Percentiles rank a stretch among this genome's conserved stretches.
Evolutionary conservation across 2,113 vertebrate genomes (phyloP).

Genomic region (Laterallus jamaicensis): DNA sequence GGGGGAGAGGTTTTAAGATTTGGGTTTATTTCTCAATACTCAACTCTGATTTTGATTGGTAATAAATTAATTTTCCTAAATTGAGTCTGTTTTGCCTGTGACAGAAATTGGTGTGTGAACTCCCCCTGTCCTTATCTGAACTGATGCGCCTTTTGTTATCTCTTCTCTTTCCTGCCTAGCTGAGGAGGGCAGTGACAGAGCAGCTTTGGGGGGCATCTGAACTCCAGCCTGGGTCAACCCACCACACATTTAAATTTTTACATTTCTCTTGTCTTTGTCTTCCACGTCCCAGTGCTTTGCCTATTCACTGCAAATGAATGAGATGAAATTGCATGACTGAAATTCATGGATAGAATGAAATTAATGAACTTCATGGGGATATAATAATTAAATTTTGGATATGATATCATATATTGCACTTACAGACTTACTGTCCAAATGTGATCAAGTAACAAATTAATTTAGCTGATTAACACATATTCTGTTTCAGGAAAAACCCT

Average conservation of each 20-base stretch:
- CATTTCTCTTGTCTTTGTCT: background rate
- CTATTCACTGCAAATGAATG: background rate
- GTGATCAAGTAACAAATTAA: background rate
- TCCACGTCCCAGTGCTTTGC: background rate
- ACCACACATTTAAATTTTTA: rapidly evolving
- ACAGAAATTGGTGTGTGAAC: background rate
- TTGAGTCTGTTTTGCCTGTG: background rate
- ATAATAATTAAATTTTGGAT: background rate
- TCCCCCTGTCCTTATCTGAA: background rate
- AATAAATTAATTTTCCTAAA: background rate
- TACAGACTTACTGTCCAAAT: background rate
- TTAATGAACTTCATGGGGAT: background rate
- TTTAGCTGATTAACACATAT: background rate
- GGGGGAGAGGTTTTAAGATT: no score
- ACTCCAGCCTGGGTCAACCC: rapidly evolving
- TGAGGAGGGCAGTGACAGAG: background rate
- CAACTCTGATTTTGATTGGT: background rate
- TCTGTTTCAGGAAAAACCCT: background rate
- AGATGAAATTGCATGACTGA: background rate
- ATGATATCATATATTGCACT: background rate
- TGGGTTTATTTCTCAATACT: no score
- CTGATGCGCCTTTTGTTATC: rapidly evolving
- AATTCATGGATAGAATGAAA: background rate
- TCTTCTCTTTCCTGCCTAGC: background rate
- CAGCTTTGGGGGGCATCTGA: rapidly evolving